Evolutionary conservation across 2,113 vertebrate species (phyloP).

Genomic region (Chaetodon trifascialis): DNA sequence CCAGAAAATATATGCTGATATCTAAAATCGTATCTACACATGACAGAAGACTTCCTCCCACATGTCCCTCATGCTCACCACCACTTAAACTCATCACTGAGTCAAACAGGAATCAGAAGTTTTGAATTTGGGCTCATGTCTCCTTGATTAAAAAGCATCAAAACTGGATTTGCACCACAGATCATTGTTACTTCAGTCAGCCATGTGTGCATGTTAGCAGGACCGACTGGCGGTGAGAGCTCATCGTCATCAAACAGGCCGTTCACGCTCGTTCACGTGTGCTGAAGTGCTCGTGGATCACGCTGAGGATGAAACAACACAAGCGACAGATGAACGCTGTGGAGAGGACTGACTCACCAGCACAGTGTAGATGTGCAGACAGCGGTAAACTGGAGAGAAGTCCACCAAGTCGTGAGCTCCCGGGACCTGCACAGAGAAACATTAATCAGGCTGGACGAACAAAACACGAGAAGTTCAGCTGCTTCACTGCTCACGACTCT

Average conservation of each 20-base stretch:
- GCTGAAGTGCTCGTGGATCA: neutral
- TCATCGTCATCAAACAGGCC: neutral
- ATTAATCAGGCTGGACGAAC: neutral
- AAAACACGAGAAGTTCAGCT: neutral
- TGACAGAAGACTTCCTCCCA: too few relatives aligned
- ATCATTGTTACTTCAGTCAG: neutral
- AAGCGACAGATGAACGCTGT: neutral
- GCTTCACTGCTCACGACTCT: neutral
- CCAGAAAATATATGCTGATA: too few relatives aligned
- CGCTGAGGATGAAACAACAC: neutral
- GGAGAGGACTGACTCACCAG: slow-evolving; percentile 65
- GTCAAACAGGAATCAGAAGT: neutral
- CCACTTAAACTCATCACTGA: too few relatives aligned
- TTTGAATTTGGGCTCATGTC: neutral
- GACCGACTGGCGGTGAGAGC: neutral
- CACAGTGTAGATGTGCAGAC: slow-evolving; percentile 95
- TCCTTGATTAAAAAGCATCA: neutral
- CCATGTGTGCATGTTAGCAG: neutral
- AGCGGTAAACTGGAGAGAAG: slow-evolving; percentile 97
- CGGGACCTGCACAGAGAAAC: slow-evolving; percentile 84
- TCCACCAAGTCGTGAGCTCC: slow-evolving; percentile 97
- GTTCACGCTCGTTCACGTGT: neutral
- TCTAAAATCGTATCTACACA: too few relatives aligned
- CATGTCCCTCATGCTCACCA: too few relatives aligned
- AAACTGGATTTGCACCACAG: neutral